phyloP scores from a whole-genome alignment of 2,888 invertebrate genomes.

The Nephrotoma appendiculata region DNA sequence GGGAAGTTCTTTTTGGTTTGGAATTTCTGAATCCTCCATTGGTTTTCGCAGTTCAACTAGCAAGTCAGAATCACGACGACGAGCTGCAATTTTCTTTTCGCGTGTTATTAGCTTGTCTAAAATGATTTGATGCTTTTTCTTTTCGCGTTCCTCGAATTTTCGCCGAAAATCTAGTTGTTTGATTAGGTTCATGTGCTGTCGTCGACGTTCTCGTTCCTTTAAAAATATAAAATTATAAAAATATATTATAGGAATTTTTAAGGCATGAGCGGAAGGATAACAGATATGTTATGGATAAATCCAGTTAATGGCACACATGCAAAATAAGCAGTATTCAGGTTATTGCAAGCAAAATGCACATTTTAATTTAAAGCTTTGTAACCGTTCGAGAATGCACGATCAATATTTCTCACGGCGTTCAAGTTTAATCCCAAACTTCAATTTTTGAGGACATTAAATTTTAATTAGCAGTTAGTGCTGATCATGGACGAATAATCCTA shows the following conservation, averaged over 20 bases:
- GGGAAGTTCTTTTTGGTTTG: conserved; percentile 58
- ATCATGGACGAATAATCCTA: too few species aligned
- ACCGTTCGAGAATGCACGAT: too few species aligned
- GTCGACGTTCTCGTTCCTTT: conserved; percentile 73
- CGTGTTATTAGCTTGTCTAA: conserved; percentile 74
- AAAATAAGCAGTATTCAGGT: not conserved
- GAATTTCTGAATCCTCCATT: conserved; percentile 78
- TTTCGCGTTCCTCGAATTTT: conserved; percentile 73
- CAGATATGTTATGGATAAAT: not conserved
- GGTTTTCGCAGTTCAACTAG: conserved; percentile 65
- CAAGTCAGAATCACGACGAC: conserved; percentile 53
- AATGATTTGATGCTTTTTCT: conserved; percentile 41
- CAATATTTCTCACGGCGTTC: too few species aligned
- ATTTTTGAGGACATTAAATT: too few species aligned
- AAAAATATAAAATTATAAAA: not conserved
- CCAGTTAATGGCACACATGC: not conserved
- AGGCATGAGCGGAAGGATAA: not conserved
- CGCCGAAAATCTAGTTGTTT: conserved; percentile 75
- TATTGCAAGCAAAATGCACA: not conserved
- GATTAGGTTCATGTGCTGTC: conserved; percentile 81
- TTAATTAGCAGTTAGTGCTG: too few species aligned
- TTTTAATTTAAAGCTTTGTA: not conserved
- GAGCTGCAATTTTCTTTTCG: conserved; percentile 66
- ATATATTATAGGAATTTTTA: not conserved
- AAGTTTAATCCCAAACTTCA: too few species aligned